Percentiles rank a stretch among this genome's conserved stretches.
Evolutionary conservation across 1,140 invertebrate genomes (phyloP).

Genomic region (Hyles euphorbiae): DNA sequence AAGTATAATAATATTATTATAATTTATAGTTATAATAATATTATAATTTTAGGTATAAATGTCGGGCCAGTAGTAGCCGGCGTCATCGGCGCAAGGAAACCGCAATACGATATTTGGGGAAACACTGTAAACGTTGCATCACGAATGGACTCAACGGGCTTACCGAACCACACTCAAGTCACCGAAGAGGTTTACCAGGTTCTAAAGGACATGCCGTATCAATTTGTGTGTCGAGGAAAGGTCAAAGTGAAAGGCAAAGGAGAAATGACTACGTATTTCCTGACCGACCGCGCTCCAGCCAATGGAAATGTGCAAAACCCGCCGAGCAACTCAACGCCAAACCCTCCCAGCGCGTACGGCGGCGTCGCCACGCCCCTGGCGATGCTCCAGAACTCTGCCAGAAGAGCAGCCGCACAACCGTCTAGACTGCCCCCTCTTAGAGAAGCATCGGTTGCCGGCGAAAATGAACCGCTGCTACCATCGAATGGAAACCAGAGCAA

Average conservation of each 20-base stretch:
- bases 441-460: conserved; percentile 74
- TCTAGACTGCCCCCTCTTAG: conserved; percentile 62
- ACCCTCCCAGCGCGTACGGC: conserved; percentile 77
- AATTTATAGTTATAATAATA: conserved; percentile 5
- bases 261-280: conserved; percentile 95
- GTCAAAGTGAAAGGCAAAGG: conserved; percentile 96
- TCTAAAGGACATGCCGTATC: conserved; percentile 83
- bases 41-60: conserved; percentile 83
- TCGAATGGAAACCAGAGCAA: conserved; percentile 72
- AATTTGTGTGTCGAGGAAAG: conserved; percentile 88
- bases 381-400: conserved; percentile 77
- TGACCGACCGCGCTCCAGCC: conserved; percentile 79
- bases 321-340: conserved; percentile 39
- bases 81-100: conserved; percentile 95
- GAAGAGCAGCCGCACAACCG: conserved; percentile 56
- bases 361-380: conserved; percentile 82
- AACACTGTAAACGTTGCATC: conserved; percentile 97
- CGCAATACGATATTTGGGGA: conserved; percentile 97
- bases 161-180: conserved; percentile 90
- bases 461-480: conserved; percentile 82
- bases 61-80: conserved; percentile 95
- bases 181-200: conserved; percentile 89
- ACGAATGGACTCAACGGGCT: conserved; percentile 90
- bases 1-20: no score
- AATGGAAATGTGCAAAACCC: conserved; percentile 37